phyloP scores from a whole-genome alignment of 2,113 vertebrate species.

The Corythornis vintsioides region DNA sequence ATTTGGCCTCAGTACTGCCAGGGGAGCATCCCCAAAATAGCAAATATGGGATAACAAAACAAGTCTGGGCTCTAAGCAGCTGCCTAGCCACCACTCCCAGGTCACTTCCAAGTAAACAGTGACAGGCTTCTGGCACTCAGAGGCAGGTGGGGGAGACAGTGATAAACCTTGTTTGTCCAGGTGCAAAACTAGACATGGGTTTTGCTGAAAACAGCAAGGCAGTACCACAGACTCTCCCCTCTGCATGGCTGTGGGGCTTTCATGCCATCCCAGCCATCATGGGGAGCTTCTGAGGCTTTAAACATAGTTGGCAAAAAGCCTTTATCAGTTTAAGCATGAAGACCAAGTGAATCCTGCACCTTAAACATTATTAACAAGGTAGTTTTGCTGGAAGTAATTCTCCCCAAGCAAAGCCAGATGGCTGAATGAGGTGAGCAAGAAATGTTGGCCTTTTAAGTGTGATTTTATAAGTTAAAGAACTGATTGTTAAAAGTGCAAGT shows the following conservation, averaged over 20 bases:
- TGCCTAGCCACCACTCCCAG: not conserved
- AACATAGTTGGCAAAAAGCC: not conserved
- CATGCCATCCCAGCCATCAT: accelerated
- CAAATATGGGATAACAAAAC: not conserved
- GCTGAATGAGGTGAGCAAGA: not conserved
- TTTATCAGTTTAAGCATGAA: not conserved
- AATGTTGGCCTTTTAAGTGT: not conserved
- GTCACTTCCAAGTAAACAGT: slow-evolving; percentile 39
- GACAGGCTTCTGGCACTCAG: not conserved
- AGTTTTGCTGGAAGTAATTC: not conserved
- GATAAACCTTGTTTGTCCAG: slow-evolving; percentile 57
- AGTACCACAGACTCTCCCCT: accelerated
- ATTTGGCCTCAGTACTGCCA: accelerated
- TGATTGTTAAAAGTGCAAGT: not conserved
- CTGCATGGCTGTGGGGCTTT: not conserved
- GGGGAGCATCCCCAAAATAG: not conserved
- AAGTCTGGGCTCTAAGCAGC: not conserved
- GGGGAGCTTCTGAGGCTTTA: not conserved
- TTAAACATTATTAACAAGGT: not conserved
- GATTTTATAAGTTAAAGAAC: slow-evolving; percentile 10
- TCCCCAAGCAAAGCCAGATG: slow-evolving; percentile 14
- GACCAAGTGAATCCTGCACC: not conserved
- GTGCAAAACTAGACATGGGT: not conserved
- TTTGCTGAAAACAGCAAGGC: not conserved
- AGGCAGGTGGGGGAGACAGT: not conserved